Conservation (phyloP, 2,797 vertebrate genomes). For the Neosilurus mollespiculum region DNA sequence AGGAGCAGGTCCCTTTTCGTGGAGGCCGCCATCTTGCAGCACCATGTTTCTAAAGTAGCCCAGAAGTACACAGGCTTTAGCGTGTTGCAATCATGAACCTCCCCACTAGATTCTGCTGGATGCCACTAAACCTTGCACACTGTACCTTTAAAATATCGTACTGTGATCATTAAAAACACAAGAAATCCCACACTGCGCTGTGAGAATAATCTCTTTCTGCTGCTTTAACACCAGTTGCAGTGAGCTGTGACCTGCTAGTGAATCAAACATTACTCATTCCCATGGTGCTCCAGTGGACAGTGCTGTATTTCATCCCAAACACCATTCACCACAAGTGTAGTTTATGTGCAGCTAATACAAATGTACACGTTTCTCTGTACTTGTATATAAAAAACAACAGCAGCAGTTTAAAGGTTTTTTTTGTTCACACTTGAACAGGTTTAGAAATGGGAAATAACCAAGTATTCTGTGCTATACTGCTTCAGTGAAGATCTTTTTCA, state of each 20-base stretch:
- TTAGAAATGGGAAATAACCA: neutral
- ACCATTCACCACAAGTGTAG: slow-evolving; percentile 6
- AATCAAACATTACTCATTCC: neutral
- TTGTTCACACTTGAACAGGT: neutral
- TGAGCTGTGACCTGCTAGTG: neutral
- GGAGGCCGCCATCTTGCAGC: too few species aligned
- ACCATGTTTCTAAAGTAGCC: too few species aligned
- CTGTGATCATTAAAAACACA: neutral
- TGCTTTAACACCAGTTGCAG: neutral
- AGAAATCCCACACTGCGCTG: neutral
- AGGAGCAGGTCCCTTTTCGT: too few species aligned
- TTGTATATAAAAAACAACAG: neutral
- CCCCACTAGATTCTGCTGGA: too few species aligned
- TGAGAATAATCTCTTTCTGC: neutral
- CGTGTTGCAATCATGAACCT: too few species aligned
- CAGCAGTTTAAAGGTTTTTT: neutral
- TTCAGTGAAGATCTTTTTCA: neutral
- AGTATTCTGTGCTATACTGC: neutral
- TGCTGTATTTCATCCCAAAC: neutral
- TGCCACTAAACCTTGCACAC: too few species aligned
- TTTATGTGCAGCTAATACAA: neutral
- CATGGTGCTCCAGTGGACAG: slow-evolving; percentile 29
- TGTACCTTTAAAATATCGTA: neutral
- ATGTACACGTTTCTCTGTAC: neutral
- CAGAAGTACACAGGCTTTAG: too few species aligned